A percentile compares a stretch with the other conserved stretches of the same genome.
Conservation (phyloP, 2,888 invertebrate genomes). For the Arctia plantaginis region DNA sequence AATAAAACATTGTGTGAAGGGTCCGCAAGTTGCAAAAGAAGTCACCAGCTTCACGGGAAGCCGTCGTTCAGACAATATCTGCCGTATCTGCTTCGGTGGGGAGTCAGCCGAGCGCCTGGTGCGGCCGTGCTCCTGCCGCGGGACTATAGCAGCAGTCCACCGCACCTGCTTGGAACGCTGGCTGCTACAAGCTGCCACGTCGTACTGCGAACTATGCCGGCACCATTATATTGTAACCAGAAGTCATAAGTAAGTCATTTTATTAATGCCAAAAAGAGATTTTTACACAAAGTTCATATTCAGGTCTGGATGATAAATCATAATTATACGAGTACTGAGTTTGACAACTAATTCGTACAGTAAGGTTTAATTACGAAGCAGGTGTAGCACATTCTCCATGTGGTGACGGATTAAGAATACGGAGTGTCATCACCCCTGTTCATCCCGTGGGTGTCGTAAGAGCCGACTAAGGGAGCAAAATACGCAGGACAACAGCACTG, state of each 20-base stretch:
- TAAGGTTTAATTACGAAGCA: neutral
- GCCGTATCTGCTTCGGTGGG: conserved; percentile 83
- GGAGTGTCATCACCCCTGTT: too few relatives aligned
- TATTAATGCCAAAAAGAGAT: neutral
- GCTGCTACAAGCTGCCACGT: conserved; percentile 81
- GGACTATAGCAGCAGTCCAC: conserved; percentile 82
- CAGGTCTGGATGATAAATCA: neutral
- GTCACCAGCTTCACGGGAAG: conserved; percentile 67
- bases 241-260: conserved; percentile 71
- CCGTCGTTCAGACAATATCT: conserved; percentile 73
- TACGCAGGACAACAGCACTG: too few relatives aligned
- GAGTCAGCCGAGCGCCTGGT: conserved; percentile 80
- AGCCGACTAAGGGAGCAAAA: too few relatives aligned
- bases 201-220: conserved; percentile 82
- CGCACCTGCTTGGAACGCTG: conserved; percentile 82
- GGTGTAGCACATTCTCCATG: neutral
- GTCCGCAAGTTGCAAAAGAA: conserved; percentile 64
- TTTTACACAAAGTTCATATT: neutral
- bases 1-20: conserved; percentile 43
- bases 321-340: neutral
- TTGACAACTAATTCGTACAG: neutral
- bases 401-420: too few relatives aligned
- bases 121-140: conserved; percentile 81
- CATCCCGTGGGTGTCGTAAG: too few relatives aligned
- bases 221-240: conserved; percentile 81